phyloP scores from a whole-genome alignment of 2,797 vertebrate genomes.

The Amphiprion clarkii region DNA sequence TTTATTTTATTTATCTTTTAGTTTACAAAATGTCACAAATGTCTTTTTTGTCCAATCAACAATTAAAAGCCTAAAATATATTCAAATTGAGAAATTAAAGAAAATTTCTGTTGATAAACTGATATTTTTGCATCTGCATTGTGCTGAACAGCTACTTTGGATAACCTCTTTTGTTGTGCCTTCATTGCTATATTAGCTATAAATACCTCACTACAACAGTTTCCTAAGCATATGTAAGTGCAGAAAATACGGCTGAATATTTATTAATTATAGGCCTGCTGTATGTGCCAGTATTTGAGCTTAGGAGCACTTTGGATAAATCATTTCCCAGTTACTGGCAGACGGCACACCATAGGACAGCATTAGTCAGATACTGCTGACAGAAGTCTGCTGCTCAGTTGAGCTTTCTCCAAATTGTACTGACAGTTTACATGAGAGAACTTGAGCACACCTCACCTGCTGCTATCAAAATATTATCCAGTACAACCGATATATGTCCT shows the following conservation, averaged over 20 bases:
- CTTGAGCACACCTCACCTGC: conserved; percentile 5
- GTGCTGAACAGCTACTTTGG: not conserved
- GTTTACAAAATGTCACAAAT: not conserved
- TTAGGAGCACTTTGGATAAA: conserved; percentile 34
- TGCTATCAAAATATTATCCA: not conserved
- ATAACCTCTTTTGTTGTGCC: not conserved
- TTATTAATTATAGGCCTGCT: conserved; percentile 11
- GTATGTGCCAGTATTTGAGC: conserved; percentile 23
- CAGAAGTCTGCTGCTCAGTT: conserved; percentile 41
- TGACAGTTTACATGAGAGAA: conserved; percentile 11
- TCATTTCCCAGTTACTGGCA: conserved; percentile 50
- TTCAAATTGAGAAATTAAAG: accelerated
- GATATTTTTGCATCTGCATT: not conserved
- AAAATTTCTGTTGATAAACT: not conserved
- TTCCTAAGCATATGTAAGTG: not conserved
- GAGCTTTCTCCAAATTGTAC: conserved; percentile 41
- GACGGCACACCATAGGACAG: not conserved
- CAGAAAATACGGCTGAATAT: not conserved
- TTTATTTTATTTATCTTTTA: not conserved
- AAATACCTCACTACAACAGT: not conserved
- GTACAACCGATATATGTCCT: conserved; percentile 1
- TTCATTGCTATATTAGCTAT: not conserved
- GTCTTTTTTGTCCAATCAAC: not conserved
- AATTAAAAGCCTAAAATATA: accelerated
- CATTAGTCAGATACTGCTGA: conserved; percentile 39